These are phyloP conservation scores for Cataglyphis cursor DNA, from an alignment of 2,888 invertebrate species.

Conservation along the genomic window DNA sequence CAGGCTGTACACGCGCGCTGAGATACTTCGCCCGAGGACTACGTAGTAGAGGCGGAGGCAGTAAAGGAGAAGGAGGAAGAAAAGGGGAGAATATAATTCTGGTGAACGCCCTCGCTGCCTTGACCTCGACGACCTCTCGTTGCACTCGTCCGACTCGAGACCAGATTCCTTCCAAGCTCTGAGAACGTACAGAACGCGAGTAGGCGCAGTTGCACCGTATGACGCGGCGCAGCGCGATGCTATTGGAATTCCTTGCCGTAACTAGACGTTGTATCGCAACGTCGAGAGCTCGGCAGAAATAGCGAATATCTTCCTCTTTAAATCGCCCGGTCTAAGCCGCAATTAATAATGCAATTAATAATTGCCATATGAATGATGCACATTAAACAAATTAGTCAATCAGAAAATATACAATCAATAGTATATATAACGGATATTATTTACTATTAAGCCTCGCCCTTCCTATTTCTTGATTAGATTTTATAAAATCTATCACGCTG, in stretches of 20 bases:
- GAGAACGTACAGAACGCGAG: slow-evolving; percentile 45
- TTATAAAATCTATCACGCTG: not conserved
- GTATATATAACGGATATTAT: not conserved
- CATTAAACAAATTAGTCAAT: not conserved
- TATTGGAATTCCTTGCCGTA: slow-evolving; percentile 30
- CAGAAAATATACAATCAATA: not conserved
- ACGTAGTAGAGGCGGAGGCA: slow-evolving; percentile 48
- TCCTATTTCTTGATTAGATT: not conserved
- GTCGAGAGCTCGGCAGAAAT: not conserved
- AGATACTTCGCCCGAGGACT: slow-evolving; percentile 54
- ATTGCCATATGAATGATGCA: not conserved
- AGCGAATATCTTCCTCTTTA: not conserved
- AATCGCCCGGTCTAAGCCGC: not conserved
- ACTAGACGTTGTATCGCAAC: not conserved
- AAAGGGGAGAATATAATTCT: slow-evolving; percentile 75
- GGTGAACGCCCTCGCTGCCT: slow-evolving; percentile 81
- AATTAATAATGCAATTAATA: not conserved
- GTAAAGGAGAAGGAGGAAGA: slow-evolving; percentile 71
- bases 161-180: slow-evolving; percentile 76
- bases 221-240: slow-evolving; percentile 4
- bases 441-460: not conserved
- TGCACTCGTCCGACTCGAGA: slow-evolving; percentile 74
- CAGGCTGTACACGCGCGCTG: slow-evolving; percentile 47
- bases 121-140: slow-evolving; percentile 79
- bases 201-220: slow-evolving; percentile 53